Percentiles rank a stretch among this genome's conserved stretches.
Evolutionary conservation across 2,888 invertebrate genomes (phyloP).

Genomic region (Arrhopalites spinosus): DNA sequence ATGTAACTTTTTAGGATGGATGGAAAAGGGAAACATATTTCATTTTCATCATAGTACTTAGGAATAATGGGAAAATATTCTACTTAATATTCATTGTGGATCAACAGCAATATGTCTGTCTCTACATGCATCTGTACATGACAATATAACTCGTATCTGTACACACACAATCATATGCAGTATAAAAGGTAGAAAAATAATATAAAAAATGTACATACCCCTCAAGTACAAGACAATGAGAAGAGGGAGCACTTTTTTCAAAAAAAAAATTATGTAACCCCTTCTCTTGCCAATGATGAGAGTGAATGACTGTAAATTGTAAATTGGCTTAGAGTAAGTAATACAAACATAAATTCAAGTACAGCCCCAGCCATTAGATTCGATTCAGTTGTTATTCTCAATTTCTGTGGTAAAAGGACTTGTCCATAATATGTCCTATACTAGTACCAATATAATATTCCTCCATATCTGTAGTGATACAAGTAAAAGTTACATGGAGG

Average conservation of each 20-base stretch:
- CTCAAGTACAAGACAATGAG: too few species aligned
- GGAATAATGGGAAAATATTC: constrained; percentile 14
- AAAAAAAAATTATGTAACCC: too few species aligned
- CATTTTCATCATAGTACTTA: constrained; percentile 17
- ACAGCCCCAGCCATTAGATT: constrained; percentile 34
- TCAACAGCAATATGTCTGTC: constrained; percentile 14
- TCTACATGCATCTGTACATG: too few species aligned
- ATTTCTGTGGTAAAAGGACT: constrained; percentile 20
- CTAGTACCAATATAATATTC: too few species aligned
- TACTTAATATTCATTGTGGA: constrained; percentile 33
- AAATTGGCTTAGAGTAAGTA: not conserved
- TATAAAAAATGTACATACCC: too few species aligned
- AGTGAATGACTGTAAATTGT: not conserved
- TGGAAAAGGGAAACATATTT: constrained; percentile 18
- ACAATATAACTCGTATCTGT: too few species aligned
- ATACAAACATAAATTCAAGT: not conserved
- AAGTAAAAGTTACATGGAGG: not conserved
- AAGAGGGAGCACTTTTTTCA: too few species aligned
- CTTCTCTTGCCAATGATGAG: too few species aligned
- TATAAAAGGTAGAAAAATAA: too few species aligned
- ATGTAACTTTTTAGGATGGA: not conserved
- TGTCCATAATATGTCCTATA: not conserved
- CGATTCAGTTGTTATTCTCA: constrained; percentile 23
- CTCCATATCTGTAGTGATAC: too few species aligned
- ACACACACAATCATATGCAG: too few species aligned